Percentiles rank a stretch among this genome's conserved stretches.
phyloP scores from a whole-genome alignment of 2,888 invertebrate species.

The Caenorhabditis sp. region DNA sequence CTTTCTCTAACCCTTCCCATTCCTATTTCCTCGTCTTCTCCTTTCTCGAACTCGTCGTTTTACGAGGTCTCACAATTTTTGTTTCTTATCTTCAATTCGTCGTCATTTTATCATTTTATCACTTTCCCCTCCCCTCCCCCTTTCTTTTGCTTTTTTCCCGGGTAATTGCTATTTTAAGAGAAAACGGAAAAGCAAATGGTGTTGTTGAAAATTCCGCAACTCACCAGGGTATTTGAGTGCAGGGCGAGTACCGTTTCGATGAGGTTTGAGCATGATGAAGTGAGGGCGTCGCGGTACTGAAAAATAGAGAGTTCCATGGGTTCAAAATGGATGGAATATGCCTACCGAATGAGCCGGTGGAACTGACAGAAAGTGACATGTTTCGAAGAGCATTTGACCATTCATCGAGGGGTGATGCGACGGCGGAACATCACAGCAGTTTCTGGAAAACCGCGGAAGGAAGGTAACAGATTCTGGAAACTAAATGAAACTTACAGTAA shows the following conservation, averaged over 20 bases:
- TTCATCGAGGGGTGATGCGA: slow-evolving; percentile 56
- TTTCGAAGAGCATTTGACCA: slow-evolving; percentile 56
- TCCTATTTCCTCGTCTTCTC: background rate
- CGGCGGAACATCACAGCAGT: slow-evolving; percentile 58
- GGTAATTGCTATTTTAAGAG: slow-evolving; percentile 14
- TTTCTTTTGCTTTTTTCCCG: background rate
- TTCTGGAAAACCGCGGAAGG: slow-evolving; percentile 34
- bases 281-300: slow-evolving; percentile 58
- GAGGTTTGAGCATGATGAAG: slow-evolving; percentile 61
- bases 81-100: background rate
- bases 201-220: slow-evolving; percentile 13
- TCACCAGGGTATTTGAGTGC: slow-evolving; percentile 60
- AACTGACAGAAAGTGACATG: slow-evolving; percentile 48
- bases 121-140: background rate
- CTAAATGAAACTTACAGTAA: slow-evolving; percentile 40
- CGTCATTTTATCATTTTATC: slow-evolving; percentile 12
- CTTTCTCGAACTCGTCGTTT: slow-evolving; percentile 2
- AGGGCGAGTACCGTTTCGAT: slow-evolving; percentile 60
- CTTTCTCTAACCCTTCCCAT: too few relatives aligned
- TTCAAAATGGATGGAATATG: too few relatives aligned
- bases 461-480: too few relatives aligned
- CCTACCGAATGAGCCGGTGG: slow-evolving; percentile 39
- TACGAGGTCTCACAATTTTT: background rate
- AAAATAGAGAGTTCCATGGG: too few relatives aligned
- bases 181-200: too few relatives aligned